Conservation (phyloP, 2,888 invertebrate species). For the Latrodectus hesperus region DNA sequence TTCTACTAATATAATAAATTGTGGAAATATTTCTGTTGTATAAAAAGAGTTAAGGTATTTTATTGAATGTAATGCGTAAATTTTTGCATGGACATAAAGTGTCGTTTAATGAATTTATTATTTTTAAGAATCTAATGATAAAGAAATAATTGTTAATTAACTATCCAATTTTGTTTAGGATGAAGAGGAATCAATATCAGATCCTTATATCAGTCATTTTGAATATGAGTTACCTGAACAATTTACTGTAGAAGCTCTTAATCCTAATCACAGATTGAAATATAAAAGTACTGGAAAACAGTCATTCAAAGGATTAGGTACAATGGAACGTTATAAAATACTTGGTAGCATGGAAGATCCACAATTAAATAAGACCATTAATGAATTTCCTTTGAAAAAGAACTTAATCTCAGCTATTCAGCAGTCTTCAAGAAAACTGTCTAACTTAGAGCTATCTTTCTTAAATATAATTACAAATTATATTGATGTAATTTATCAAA, state of each 20-base stretch:
- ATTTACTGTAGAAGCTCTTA: neutral
- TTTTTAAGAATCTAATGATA: too few species aligned
- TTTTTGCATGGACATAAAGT: too few species aligned
- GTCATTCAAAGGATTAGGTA: neutral
- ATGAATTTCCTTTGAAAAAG: slow-evolving; percentile 34
- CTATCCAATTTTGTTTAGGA: slow-evolving; percentile 12
- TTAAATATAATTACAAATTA: slow-evolving; percentile 80
- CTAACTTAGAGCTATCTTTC: slow-evolving; percentile 60
- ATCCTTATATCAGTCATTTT: slow-evolving; percentile 28
- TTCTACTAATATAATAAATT: too few species aligned
- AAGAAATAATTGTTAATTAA: neutral
- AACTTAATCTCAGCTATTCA: slow-evolving; percentile 21
- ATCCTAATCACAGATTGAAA: neutral
- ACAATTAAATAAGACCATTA: neutral
- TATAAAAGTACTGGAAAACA: neutral
- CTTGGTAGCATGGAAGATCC: neutral
- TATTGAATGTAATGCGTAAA: too few species aligned
- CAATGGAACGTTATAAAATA: neutral
- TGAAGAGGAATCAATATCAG: slow-evolving; percentile 10
- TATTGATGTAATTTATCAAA: slow-evolving; percentile 87
- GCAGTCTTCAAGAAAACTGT: slow-evolving; percentile 1
- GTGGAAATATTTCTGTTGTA: too few species aligned
- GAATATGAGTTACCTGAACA: slow-evolving; percentile 25
- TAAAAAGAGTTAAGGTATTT: too few species aligned
- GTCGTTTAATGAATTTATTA: too few species aligned